phyloP scores from a whole-genome alignment of 2,888 invertebrate species.

The Parthenolecanium corni region DNA sequence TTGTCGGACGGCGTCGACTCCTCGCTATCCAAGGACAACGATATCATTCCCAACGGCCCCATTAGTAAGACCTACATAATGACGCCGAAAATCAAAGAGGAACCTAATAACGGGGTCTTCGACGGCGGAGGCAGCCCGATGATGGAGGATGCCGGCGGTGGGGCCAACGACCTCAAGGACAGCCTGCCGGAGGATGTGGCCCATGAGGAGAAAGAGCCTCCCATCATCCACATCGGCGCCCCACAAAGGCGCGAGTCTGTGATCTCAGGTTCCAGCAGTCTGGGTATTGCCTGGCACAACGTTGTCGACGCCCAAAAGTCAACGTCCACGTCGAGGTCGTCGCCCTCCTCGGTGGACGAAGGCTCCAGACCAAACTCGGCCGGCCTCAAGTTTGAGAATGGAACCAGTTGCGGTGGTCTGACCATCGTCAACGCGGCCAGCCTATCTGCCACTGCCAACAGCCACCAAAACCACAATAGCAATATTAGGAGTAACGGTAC shows the following conservation, averaged over 20 bases:
- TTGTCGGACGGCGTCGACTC: conserved; percentile 30
- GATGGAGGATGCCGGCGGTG: conserved; percentile 33
- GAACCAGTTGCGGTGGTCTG: conserved; percentile 37
- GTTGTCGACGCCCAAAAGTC: conserved; percentile 37
- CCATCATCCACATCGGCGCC: conserved; percentile 33
- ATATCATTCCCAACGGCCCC: background rate
- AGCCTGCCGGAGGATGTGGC: background rate
- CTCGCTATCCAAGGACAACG: background rate
- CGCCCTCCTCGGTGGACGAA: conserved; percentile 41
- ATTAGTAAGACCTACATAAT: conserved; percentile 5
- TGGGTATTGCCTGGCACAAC: conserved; percentile 35
- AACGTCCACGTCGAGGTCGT: conserved; percentile 49
- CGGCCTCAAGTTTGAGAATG: conserved; percentile 36
- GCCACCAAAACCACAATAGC: conserved; percentile 5
- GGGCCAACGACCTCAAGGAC: conserved; percentile 35
- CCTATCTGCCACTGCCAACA: conserved; percentile 13
- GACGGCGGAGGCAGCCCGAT: conserved; percentile 37
- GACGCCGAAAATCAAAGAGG: conserved; percentile 37
- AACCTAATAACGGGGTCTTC: conserved; percentile 46
- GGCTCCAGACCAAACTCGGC: conserved; percentile 35
- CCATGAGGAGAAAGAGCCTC: conserved; percentile 1
- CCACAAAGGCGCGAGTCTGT: conserved; percentile 34
- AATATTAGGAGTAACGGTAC: conserved; percentile 2
- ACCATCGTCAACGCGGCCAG: conserved; percentile 4
- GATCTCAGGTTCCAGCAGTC: conserved; percentile 30